Conservation (phyloP, 2,797 vertebrate species). For the Antennarius maculatus region DNA sequence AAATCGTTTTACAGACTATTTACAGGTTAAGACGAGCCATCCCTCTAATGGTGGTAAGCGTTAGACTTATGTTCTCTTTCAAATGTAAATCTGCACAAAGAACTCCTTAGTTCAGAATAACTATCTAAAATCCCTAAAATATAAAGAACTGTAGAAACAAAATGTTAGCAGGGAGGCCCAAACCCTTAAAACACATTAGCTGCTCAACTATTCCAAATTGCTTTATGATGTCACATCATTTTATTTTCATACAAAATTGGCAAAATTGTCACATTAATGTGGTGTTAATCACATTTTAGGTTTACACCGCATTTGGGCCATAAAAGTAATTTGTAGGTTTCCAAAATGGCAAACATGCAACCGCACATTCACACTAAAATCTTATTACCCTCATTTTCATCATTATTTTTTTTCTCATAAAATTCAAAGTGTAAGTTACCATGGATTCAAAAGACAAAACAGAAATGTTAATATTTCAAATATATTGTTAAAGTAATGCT, state of each 20-base stretch:
- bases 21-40: background rate
- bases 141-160: constrained; percentile 10
- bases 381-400: constrained; percentile 60
- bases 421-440: constrained; percentile 48
- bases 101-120: constrained; percentile 7
- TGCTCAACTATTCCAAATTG: constrained; percentile 36
- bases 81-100: background rate
- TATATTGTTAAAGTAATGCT: constrained; percentile 48
- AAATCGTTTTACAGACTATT: background rate
- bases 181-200: constrained; percentile 22
- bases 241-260: constrained; percentile 50
- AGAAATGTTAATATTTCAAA: constrained; percentile 46
- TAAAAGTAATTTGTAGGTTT: constrained; percentile 38
- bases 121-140: constrained; percentile 17
- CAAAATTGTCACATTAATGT: constrained; percentile 20
- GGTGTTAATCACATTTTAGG: constrained; percentile 54
- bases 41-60: too few species aligned
- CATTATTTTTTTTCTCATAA: constrained; percentile 42
- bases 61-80: background rate
- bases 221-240: constrained; percentile 54
- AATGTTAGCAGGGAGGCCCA: constrained; percentile 3
- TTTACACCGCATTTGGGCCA: constrained; percentile 36
- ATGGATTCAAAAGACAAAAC: constrained; percentile 50
- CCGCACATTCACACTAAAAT: constrained; percentile 27
- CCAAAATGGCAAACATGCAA: constrained; percentile 37